A percentile compares a stretch with the other conserved stretches of the same genome.
Conservation (phyloP, 2,797 vertebrate species). For the Sebastes hopkinsi region DNA sequence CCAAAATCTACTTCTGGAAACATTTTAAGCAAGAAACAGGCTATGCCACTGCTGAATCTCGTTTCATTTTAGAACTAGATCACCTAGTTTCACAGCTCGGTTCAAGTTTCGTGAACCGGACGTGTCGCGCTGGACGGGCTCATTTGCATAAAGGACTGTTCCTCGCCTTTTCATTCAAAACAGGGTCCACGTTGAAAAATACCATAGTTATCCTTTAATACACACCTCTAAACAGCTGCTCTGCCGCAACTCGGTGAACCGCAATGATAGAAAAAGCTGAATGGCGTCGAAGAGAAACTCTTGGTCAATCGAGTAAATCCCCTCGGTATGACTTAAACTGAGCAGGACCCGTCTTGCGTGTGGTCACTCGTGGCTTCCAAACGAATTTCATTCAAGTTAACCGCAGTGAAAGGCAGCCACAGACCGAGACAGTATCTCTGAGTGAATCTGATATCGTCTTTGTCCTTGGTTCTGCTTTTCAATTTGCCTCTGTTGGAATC, state of each 20-base stretch:
- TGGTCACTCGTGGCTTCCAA: slow-evolving; percentile 58
- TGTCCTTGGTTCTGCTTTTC: slow-evolving; percentile 37
- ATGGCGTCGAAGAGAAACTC: slow-evolving; percentile 50
- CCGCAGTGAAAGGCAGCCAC: slow-evolving; percentile 28
- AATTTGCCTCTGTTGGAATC: slow-evolving; percentile 37
- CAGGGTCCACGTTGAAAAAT: too few species aligned
- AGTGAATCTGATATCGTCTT: slow-evolving; percentile 55
- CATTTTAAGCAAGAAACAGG: too few species aligned
- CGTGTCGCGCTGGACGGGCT: too few species aligned
- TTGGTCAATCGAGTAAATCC: slow-evolving; percentile 57
- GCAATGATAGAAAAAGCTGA: slow-evolving; percentile 43
- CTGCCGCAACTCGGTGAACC: slow-evolving; percentile 51
- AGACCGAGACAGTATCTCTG: slow-evolving; percentile 34
- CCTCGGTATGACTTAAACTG: slow-evolving; percentile 49
- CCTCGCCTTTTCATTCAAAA: too few species aligned
- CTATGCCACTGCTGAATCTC: too few species aligned
- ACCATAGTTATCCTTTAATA: slow-evolving; percentile 3
- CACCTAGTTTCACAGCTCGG: too few species aligned
- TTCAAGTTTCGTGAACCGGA: too few species aligned
- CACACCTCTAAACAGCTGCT: slow-evolving; percentile 57
- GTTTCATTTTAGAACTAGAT: too few species aligned
- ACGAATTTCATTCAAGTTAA: slow-evolving; percentile 41
- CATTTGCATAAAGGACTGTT: too few species aligned
- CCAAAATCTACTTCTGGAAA: too few species aligned
- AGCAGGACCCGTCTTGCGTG: slow-evolving; percentile 37